Percentiles rank a stretch among this genome's conserved stretches.
phyloP scores from a whole-genome alignment of 2,113 vertebrate genomes.

The Clupea harengus region DNA sequence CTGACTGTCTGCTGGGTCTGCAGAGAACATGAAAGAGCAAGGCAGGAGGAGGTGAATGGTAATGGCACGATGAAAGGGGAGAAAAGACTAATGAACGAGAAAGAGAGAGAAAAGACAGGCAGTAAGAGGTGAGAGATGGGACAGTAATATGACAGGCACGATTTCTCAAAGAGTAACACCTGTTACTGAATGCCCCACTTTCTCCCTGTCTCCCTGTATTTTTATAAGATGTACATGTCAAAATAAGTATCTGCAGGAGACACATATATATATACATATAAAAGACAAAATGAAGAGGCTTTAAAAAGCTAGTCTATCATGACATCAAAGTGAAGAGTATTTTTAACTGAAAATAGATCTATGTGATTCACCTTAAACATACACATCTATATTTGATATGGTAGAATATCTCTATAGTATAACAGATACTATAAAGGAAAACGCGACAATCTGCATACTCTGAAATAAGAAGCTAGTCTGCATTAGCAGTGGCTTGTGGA shows the following conservation, averaged over 20 bases:
- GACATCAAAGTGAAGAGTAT: conserved; percentile 26
- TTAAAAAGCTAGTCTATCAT: conserved; percentile 29
- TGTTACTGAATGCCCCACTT: background rate
- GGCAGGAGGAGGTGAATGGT: background rate
- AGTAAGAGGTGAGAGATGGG: background rate
- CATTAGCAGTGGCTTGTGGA: background rate
- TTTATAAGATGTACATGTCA: conserved; percentile 60
- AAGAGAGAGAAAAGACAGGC: background rate
- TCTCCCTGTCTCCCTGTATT: conserved; percentile 33
- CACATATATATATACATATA: conserved; percentile 36
- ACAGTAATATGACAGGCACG: background rate
- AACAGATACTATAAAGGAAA: background rate
- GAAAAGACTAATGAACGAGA: background rate
- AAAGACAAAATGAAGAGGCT: background rate
- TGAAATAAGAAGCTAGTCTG: background rate
- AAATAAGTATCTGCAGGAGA: conserved; percentile 51
- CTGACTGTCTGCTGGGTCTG: background rate
- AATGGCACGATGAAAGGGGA: background rate
- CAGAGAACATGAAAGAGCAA: background rate
- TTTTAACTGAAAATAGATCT: conserved; percentile 39
- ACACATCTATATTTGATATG: conserved; percentile 31
- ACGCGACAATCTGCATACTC: conserved; percentile 13
- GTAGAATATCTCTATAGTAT: background rate
- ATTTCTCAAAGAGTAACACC: background rate
- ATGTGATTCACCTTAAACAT: conserved; percentile 8